Evolutionary conservation across 2,888 invertebrate species (phyloP).

Genomic region (Sisyra nigra): DNA sequence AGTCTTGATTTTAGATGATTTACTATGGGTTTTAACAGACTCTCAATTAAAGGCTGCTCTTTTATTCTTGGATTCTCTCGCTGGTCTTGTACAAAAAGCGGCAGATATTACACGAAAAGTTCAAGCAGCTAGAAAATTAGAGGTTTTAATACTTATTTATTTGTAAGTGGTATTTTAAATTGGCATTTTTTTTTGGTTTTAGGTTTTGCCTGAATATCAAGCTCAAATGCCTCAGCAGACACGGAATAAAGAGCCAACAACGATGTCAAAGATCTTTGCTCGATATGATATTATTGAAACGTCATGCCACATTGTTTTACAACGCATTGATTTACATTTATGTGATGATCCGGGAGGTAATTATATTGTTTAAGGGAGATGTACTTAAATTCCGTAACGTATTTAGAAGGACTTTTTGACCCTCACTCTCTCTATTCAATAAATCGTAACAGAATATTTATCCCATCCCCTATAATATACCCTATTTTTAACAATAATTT

Average conservation of each 20-base stretch:
- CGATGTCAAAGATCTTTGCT: slow-evolving; percentile 51
- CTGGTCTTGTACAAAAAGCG: slow-evolving; percentile 65
- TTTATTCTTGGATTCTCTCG: slow-evolving; percentile 72
- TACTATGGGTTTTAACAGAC: slow-evolving; percentile 94
- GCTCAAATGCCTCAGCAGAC: slow-evolving; percentile 49
- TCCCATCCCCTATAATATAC: too few relatives aligned
- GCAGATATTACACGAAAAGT: slow-evolving; percentile 62
- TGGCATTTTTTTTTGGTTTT: too few relatives aligned
- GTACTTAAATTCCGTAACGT: too few relatives aligned
- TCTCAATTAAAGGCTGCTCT: slow-evolving; percentile 88
- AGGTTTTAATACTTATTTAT: slow-evolving; percentile 29
- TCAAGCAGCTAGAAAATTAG: slow-evolving; percentile 73
- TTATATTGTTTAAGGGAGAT: background rate
- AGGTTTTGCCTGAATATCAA: slow-evolving; percentile 57
- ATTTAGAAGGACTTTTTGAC: too few relatives aligned
- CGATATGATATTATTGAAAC: slow-evolving; percentile 93
- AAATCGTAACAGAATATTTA: too few relatives aligned
- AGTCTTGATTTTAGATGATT: slow-evolving; percentile 83
- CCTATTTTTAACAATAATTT: too few relatives aligned
- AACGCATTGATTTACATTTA: slow-evolving; percentile 86
- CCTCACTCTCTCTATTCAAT: too few relatives aligned
- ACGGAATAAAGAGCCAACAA: slow-evolving; percentile 25
- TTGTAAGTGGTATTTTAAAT: too few relatives aligned
- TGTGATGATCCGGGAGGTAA: slow-evolving; percentile 86
- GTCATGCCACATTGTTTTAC: slow-evolving; percentile 88